These are phyloP conservation scores for Megalurothrips usitatus DNA, from an alignment of 2,888 invertebrate genomes.

Conservation along the genomic window DNA sequence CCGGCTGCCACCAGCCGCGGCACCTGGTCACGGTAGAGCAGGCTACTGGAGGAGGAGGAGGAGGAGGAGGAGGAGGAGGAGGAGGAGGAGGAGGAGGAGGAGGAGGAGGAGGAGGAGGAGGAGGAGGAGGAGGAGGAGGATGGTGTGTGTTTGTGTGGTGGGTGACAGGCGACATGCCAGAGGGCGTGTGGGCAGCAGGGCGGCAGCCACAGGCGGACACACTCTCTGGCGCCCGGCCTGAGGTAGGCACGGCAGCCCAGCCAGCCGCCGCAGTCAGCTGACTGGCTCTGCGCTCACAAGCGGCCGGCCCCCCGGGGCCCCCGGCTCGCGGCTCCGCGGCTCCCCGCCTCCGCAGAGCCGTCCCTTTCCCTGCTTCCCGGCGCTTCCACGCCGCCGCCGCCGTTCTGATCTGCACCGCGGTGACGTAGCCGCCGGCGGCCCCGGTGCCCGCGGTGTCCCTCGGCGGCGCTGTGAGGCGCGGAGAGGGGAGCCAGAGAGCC, in stretches of 20 bases:
- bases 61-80: no score
- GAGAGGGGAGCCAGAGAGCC: background rate
- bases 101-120: no score
- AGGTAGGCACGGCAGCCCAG: background rate
- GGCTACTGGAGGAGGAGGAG: no score
- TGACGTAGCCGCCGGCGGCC: background rate
- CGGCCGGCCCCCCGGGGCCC: background rate
- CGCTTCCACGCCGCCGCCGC: background rate
- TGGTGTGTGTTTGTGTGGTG: no score
- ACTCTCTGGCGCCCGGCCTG: background rate
- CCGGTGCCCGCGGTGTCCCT: background rate
- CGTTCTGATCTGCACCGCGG: background rate
- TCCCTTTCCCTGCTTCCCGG: background rate
- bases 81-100: no score
- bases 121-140: no score
- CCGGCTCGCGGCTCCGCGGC: background rate
- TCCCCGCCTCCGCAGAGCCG: background rate
- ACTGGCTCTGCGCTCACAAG: background rate
- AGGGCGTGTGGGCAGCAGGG: no score
- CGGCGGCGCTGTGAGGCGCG: background rate
- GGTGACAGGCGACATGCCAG: no score
- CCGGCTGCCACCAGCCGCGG: no score
- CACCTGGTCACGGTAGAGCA: no score
- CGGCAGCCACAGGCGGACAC: no score
- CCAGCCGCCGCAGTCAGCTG: background rate